Evolutionary conservation across 1,140 invertebrate genomes (phyloP).

Genomic region (Propsilocerus akamusi): DNA sequence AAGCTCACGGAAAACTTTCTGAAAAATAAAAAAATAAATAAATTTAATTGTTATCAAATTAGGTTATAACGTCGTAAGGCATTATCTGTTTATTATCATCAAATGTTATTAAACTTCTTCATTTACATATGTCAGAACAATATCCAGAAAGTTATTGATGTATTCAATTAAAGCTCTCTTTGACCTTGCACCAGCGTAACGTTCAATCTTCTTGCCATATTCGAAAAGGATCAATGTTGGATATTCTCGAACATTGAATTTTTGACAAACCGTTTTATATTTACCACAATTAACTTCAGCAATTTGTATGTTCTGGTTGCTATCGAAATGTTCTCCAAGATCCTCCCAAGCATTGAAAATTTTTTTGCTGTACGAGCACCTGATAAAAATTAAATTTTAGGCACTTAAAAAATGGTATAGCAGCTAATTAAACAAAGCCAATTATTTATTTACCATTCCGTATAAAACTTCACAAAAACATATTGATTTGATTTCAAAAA

Average conservation of each 20-base stretch:
- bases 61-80: not conserved
- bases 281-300: not conserved
- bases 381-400: not conserved
- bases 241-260: not conserved
- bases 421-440: too few relatives aligned
- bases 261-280: not conserved
- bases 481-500: not conserved
- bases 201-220: not conserved
- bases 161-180: not conserved
- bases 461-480: not conserved
- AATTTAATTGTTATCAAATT: not conserved
- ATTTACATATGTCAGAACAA: too few relatives aligned
- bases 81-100: too few relatives aligned
- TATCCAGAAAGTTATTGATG: not conserved
- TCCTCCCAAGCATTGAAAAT: not conserved
- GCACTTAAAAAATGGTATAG: not conserved
- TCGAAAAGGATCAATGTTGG: not conserved
- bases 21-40: not conserved
- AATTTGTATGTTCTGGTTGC: not conserved
- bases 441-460: not conserved
- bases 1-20: not conserved
- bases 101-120: too few relatives aligned
- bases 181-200: not conserved
- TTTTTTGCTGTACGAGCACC: not conserved
- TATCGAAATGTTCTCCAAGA: not conserved